Percentiles rank a stretch among this genome's conserved stretches.
Evolutionary conservation across 2,888 invertebrate species (phyloP).

Genomic region (Phengaris arion): DNA sequence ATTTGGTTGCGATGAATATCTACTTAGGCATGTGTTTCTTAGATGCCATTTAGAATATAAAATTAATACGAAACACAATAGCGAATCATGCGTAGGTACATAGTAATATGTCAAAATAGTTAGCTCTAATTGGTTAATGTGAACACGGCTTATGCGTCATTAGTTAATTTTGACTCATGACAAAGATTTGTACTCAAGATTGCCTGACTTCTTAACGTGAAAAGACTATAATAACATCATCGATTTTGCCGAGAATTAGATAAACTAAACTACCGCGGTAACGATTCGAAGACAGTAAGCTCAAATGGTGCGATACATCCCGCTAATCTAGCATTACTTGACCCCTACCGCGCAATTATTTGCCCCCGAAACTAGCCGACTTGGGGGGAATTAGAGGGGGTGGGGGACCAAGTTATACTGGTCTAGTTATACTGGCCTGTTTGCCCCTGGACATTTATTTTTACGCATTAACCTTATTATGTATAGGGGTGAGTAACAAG

Average conservation of each 20-base stretch:
- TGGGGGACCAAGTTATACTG: constrained; percentile 46
- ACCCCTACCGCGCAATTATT: constrained; percentile 38
- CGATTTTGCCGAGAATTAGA: too few species aligned
- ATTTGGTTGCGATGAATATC: too few species aligned
- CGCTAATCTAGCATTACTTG: constrained; percentile 48
- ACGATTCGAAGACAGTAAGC: constrained; percentile 65
- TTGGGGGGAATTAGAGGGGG: constrained; percentile 36
- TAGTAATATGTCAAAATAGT: too few species aligned
- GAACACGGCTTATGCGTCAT: too few species aligned
- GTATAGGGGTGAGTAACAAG: constrained; percentile 35
- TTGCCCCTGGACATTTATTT: constrained; percentile 58
- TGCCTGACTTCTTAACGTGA: not conserved
- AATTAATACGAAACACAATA: too few species aligned
- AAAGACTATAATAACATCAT: too few species aligned
- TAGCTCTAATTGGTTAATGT: too few species aligned
- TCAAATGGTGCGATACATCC: constrained; percentile 66
- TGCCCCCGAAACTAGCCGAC: constrained; percentile 17
- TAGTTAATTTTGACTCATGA: too few species aligned
- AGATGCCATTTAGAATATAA: too few species aligned
- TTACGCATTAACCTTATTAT: constrained; percentile 51
- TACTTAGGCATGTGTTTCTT: not conserved
- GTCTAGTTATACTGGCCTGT: constrained; percentile 63
- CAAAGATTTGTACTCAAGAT: too few species aligned
- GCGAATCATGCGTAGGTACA: too few species aligned
- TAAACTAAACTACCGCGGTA: constrained; percentile 40